Evolutionary conservation across 2,888 invertebrate species (phyloP).

Genomic region (Palloptera scutellata): DNA sequence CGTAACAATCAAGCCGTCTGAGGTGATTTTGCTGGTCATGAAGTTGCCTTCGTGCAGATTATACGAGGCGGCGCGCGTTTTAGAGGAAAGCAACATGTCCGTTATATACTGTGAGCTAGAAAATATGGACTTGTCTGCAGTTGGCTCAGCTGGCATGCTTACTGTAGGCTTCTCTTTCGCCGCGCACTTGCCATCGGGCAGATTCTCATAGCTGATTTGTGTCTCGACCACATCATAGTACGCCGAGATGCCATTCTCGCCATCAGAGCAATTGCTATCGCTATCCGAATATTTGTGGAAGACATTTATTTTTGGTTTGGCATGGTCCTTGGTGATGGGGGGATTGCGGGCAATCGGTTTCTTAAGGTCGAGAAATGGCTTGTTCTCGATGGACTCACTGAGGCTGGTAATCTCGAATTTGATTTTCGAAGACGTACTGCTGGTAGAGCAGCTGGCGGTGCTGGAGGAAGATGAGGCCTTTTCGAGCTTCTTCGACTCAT

Average conservation of each 20-base stretch:
- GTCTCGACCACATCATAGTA: constrained; percentile 64
- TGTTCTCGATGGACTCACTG: constrained; percentile 52
- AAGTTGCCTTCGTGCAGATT: constrained; percentile 63
- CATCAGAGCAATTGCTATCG: constrained; percentile 70
- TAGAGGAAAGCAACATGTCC: constrained; percentile 62
- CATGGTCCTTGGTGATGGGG: constrained; percentile 73
- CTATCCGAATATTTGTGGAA: constrained; percentile 70
- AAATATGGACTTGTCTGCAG: constrained; percentile 41
- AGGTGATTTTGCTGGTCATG: constrained; percentile 64
- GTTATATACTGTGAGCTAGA: constrained; percentile 63
- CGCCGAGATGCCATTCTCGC: constrained; percentile 65
- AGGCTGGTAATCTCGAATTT: constrained; percentile 61
- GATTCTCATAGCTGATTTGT: constrained; percentile 60
- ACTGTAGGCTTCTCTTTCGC: constrained; percentile 40
- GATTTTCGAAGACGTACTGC: constrained; percentile 50
- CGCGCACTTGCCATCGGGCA: constrained; percentile 60
- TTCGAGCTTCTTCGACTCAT: constrained; percentile 58
- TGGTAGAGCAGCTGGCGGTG: background rate
- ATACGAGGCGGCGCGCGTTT: constrained; percentile 62
- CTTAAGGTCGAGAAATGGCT: constrained; percentile 64
- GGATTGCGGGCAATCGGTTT: constrained; percentile 68
- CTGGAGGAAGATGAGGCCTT: constrained; percentile 32
- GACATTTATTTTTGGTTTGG: constrained; percentile 73
- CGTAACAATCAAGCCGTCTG: constrained; percentile 63
- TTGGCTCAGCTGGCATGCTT: constrained; percentile 27